Evolutionary conservation across 2,797 vertebrate species (phyloP).

Genomic region (Anableps anableps): DNA sequence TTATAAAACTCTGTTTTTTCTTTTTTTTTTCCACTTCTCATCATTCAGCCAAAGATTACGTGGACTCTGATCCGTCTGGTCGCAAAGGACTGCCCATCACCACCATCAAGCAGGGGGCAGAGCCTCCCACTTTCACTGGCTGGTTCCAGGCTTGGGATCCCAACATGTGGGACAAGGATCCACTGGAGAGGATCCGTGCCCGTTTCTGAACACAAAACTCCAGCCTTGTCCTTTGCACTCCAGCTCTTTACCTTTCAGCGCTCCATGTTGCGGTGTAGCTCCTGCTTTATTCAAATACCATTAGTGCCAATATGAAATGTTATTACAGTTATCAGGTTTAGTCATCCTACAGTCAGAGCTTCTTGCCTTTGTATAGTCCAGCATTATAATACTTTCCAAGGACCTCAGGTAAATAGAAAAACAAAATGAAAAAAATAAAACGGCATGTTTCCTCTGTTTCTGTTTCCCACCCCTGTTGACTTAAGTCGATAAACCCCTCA

Average conservation of each 20-base stretch:
- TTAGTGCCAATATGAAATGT: slow-evolving; percentile 65
- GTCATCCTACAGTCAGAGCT: slow-evolving; percentile 5
- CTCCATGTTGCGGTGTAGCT: slow-evolving; percentile 20
- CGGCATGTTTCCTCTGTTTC: slow-evolving; percentile 1
- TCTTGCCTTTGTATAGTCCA: slow-evolving; percentile 23
- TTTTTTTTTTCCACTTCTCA: not conserved
- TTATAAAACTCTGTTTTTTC: not conserved
- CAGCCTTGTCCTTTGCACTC: not conserved
- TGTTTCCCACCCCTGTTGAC: slow-evolving; percentile 6
- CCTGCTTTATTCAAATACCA: slow-evolving; percentile 34
- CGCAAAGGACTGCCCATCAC: slow-evolving; percentile 75
- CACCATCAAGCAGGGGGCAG: slow-evolving; percentile 81
- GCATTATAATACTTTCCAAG: not conserved
- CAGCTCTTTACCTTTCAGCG: slow-evolving; percentile 9
- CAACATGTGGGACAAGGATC: slow-evolving; percentile 81
- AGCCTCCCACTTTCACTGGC: slow-evolving; percentile 83
- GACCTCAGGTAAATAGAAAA: not conserved
- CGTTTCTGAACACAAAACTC: slow-evolving; percentile 60
- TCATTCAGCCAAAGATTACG: slow-evolving; percentile 79
- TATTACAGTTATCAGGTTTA: slow-evolving; percentile 31
- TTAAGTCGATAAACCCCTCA: not conserved
- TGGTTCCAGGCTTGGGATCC: slow-evolving; percentile 87
- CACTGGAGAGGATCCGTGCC: slow-evolving; percentile 69
- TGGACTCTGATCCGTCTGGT: slow-evolving; percentile 80
- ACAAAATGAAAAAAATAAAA: slow-evolving; percentile 3